A percentile compares a stretch with the other conserved stretches of the same genome.
Conservation (phyloP, 2,888 invertebrate species). For the Dicyrtoma fusca region DNA sequence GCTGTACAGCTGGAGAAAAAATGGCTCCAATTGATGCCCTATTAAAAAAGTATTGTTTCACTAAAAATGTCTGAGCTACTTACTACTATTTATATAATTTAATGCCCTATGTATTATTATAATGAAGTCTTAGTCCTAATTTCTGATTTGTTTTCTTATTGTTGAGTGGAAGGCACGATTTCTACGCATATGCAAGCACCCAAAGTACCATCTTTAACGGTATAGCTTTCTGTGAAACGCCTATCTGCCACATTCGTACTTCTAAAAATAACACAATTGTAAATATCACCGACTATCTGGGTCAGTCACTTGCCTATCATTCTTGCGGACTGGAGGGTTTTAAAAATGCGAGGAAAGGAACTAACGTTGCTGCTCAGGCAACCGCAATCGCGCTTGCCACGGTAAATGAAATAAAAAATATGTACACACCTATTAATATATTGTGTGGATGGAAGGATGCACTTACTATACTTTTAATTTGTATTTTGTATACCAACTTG, state of each 20-base stretch:
- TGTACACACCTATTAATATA: no score
- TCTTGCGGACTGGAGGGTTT: slow-evolving; percentile 92
- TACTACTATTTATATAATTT: no score
- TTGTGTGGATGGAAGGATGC: no score
- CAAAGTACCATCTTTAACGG: slow-evolving; percentile 75
- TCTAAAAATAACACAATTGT: slow-evolving; percentile 88
- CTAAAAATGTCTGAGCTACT: no score
- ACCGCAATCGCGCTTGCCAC: slow-evolving; percentile 79
- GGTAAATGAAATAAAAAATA: no score
- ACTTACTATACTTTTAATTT: no score
- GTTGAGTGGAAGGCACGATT: slow-evolving; percentile 67
- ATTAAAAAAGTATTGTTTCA: background rate
- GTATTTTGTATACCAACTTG: no score
- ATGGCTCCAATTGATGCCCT: slow-evolving; percentile 71
- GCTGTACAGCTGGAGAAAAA: slow-evolving; percentile 76
- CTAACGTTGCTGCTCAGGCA: slow-evolving; percentile 95
- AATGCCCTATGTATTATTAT: no score
- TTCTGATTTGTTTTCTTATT: no score
- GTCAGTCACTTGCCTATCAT: slow-evolving; percentile 61
- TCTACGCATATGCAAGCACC: slow-evolving; percentile 76
- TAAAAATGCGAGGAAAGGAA: slow-evolving; percentile 92
- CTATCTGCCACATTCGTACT: slow-evolving; percentile 79
- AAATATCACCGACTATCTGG: slow-evolving; percentile 71
- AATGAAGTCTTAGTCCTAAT: no score
- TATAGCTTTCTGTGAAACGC: slow-evolving; percentile 75